These are phyloP conservation scores for Caenorhabditis panamensis DNA, from an alignment of 2,888 invertebrate species.

Conservation along the genomic window DNA sequence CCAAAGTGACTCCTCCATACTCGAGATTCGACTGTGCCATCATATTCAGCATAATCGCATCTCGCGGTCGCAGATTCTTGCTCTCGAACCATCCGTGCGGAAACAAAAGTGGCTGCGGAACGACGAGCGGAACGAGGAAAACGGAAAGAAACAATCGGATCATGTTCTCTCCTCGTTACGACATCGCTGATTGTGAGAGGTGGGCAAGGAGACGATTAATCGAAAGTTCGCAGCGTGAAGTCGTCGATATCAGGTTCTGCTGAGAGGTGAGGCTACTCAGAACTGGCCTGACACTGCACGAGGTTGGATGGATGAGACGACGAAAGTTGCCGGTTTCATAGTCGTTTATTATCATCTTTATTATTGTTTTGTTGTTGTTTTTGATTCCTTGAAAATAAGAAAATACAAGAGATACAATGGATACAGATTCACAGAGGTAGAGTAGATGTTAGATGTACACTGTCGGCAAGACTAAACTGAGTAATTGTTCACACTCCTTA, in stretches of 20 bases:
- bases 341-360: conserved; percentile 12
- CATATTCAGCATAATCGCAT: conserved; percentile 73
- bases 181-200: conserved; percentile 17
- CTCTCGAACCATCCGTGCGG: conserved; percentile 76
- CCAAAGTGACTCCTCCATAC: conserved; percentile 70
- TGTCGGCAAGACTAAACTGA: background rate
- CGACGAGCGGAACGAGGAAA: conserved; percentile 12
- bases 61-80: conserved; percentile 70
- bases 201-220: conserved; percentile 23
- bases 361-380: background rate
- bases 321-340: conserved; percentile 14
- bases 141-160: conserved; percentile 25
- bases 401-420: background rate
- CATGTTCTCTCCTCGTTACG: conserved; percentile 43
- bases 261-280: conserved; percentile 12
- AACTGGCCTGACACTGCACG: conserved; percentile 42
- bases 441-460: background rate
- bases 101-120: conserved; percentile 67
- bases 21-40: conserved; percentile 73
- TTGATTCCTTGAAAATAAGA: background rate
- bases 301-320: background rate
- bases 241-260: conserved; percentile 47
- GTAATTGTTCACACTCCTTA: background rate
- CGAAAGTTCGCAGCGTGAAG: conserved; percentile 57
- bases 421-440: background rate